phyloP scores from a whole-genome alignment of 2,888 invertebrate species.

The Apotomis capreana region DNA sequence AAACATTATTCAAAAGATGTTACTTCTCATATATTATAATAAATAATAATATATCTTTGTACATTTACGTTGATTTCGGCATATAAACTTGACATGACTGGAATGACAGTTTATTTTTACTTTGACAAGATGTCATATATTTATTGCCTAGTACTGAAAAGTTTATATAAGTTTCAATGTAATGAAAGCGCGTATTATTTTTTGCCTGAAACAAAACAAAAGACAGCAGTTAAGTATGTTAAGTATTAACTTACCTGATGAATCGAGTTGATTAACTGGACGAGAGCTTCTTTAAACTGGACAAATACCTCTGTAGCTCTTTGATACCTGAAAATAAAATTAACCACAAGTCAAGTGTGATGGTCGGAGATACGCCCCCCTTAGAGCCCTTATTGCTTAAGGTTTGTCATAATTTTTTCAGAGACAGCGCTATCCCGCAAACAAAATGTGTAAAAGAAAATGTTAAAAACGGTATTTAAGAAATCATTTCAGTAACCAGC shows the following conservation, averaged over 20 bases:
- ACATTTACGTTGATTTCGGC: constrained; percentile 13
- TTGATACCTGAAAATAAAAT: constrained; percentile 60
- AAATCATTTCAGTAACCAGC: too few species aligned
- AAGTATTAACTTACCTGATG: constrained; percentile 61
- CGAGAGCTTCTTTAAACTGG: constrained; percentile 71
- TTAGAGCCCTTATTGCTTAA: too few species aligned
- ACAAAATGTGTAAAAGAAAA: too few species aligned
- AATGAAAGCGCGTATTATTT: too few species aligned
- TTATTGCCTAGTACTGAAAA: not conserved
- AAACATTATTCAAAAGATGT: constrained; percentile 54
- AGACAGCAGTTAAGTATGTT: too few species aligned
- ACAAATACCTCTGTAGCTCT: constrained; percentile 72
- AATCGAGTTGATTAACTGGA: constrained; percentile 71
- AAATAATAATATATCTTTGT: constrained; percentile 3
- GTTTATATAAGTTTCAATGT: not conserved
- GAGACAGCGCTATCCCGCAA: too few species aligned
- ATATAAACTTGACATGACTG: constrained; percentile 8
- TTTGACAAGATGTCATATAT: not conserved
- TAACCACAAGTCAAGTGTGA: too few species aligned
- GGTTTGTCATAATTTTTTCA: too few species aligned
- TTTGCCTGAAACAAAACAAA: too few species aligned
- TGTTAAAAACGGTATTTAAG: too few species aligned
- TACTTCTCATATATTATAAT: constrained; percentile 12
- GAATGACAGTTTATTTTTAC: not conserved
- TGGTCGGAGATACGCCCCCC: too few species aligned